phyloP scores from a whole-genome alignment of 2,888 invertebrate genomes.

The Callyntrura guangdongensis region DNA sequence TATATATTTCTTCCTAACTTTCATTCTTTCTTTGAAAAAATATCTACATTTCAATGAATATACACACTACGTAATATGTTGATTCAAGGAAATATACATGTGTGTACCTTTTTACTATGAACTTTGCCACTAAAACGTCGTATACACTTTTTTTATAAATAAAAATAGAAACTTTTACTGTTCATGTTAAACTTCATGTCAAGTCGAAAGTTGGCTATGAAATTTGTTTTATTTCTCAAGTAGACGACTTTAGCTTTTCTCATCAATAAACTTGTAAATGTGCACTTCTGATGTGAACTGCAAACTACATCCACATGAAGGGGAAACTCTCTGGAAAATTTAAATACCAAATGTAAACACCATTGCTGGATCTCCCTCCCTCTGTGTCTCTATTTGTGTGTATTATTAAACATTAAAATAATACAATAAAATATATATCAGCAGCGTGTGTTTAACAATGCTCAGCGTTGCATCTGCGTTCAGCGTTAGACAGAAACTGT shows the following conservation, averaged over 20 bases:
- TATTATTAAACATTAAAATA: not conserved
- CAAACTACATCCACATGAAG: not conserved
- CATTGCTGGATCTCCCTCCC: no score
- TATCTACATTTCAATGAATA: conserved; percentile 25
- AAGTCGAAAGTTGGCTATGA: conserved; percentile 51
- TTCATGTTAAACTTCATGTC: not conserved
- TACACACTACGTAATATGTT: not conserved
- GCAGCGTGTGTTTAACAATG: not conserved
- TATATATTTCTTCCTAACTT: conserved; percentile 45
- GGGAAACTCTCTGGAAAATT: not conserved
- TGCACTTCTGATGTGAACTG: not conserved
- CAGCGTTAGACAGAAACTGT: not conserved
- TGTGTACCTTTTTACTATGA: conserved; percentile 1
- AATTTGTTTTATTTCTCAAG: conserved; percentile 5
- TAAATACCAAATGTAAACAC: no score
- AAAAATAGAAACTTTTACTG: not conserved
- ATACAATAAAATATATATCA: not conserved
- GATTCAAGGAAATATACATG: not conserved
- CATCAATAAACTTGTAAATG: conserved; percentile 59
- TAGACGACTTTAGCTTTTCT: conserved; percentile 29
- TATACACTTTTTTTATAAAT: not conserved
- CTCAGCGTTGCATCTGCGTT: conserved; percentile 3
- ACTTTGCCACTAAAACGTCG: not conserved
- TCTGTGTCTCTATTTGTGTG: no score
- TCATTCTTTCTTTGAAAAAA: conserved; percentile 38